A percentile compares a stretch with the other conserved stretches of the same genome.
phyloP scores from a whole-genome alignment of 2,113 vertebrate species.

The Sinocyclocheilus rhinocerous region DNA sequence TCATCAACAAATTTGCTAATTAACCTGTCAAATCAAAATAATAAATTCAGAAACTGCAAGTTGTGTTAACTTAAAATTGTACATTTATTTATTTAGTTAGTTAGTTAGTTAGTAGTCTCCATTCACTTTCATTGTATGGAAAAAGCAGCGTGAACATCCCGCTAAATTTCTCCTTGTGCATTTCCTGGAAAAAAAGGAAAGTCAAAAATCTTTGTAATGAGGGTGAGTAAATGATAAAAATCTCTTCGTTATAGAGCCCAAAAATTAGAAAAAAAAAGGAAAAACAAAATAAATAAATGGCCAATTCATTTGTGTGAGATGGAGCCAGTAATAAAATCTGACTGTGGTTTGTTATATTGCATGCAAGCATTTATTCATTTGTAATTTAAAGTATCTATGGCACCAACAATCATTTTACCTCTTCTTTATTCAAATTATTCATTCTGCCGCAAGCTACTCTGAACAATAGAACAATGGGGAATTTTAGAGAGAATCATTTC shows the following conservation, averaged over 20 bases:
- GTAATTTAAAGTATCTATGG: constrained; percentile 8
- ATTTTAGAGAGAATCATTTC: no score
- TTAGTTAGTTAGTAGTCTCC: background rate
- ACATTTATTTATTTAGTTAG: background rate
- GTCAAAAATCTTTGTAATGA: background rate
- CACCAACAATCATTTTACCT: constrained; percentile 23
- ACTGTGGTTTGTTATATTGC: background rate
- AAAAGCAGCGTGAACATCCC: background rate
- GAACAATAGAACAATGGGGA: no score
- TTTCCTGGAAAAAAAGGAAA: background rate
- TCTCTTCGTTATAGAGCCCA: background rate
- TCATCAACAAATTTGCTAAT: no score
- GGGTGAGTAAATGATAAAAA: background rate
- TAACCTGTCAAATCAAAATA: background rate
- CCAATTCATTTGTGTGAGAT: background rate
- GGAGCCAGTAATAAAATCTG: background rate
- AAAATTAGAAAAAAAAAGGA: background rate
- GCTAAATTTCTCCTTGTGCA: background rate
- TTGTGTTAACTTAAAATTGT: background rate
- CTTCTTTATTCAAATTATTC: constrained; percentile 42
- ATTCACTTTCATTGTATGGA: background rate
- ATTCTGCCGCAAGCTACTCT: constrained; percentile 19
- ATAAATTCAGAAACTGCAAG: background rate
- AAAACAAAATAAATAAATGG: background rate
- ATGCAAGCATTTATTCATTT: background rate